Evolutionary conservation across 2,113 vertebrate species (phyloP).

Genomic region (Galeopterus variegatus): DNA sequence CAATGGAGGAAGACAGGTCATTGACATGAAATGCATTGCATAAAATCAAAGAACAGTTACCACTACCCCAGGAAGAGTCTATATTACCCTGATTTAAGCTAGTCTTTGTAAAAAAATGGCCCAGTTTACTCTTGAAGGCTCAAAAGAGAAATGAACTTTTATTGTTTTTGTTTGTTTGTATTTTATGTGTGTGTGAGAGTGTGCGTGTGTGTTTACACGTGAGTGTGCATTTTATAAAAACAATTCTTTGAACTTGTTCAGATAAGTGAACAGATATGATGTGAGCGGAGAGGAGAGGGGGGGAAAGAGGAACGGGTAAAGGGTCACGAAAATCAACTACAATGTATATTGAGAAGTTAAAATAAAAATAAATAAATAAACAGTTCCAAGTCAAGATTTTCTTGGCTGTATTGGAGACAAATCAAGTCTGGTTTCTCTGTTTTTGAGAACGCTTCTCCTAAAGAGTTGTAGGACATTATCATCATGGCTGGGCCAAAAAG

Average conservation of each 20-base stretch:
- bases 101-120: constrained; percentile 5
- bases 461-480: rapidly evolving
- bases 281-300: too few species aligned
- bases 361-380: background rate
- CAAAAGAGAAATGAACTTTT: constrained; percentile 14
- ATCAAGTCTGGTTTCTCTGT: background rate
- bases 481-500: constrained; percentile 7
- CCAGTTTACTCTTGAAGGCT: background rate
- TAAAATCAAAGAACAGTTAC: constrained; percentile 1
- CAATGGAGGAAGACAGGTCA: background rate
- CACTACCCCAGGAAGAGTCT: background rate
- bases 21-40: background rate
- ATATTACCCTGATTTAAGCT: constrained; percentile 29
- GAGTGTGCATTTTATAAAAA: background rate
- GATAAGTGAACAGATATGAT: too few species aligned
- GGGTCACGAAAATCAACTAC: too few species aligned
- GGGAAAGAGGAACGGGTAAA: too few species aligned
- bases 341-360: too few species aligned
- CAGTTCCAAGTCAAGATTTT: background rate
- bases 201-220: too few species aligned
- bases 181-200: background rate
- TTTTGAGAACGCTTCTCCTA: background rate
- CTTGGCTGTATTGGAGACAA: background rate
- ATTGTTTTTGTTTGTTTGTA: background rate
- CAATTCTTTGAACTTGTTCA: too few species aligned